Conservation (phyloP, 2,113 vertebrate species). For the Channa argus region DNA sequence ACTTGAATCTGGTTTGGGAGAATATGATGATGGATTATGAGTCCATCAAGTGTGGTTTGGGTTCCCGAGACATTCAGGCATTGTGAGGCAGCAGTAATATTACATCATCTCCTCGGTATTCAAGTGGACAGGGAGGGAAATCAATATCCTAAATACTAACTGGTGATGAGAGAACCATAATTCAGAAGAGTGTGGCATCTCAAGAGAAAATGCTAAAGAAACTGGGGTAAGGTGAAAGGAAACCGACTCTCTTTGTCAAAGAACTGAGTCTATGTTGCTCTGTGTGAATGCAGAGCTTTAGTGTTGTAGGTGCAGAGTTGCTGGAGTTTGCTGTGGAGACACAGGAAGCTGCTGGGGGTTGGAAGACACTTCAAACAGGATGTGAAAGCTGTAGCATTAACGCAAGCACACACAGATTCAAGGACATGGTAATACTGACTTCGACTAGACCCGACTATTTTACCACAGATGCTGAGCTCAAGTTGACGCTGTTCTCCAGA, state of each 20-base stretch:
- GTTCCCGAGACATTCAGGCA: slow-evolving; percentile 4
- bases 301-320: slow-evolving; percentile 17
- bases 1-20: slow-evolving; percentile 30
- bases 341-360: slow-evolving; percentile 81
- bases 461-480: neutral
- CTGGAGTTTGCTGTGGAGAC: slow-evolving; percentile 68
- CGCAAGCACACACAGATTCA: neutral
- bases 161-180: slow-evolving; percentile 43
- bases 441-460: slow-evolving; percentile 14
- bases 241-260: neutral
- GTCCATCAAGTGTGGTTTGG: slow-evolving; percentile 15
- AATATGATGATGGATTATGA: slow-evolving; percentile 4
- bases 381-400: slow-evolving; percentile 68
- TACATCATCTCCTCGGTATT: neutral
- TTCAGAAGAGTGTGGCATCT: slow-evolving; percentile 12
- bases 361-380: slow-evolving; percentile 81
- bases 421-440: slow-evolving; percentile 17
- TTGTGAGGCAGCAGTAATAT: neutral
- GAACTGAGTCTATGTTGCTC: neutral
- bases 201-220: slow-evolving; percentile 21
- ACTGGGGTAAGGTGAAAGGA: slow-evolving; percentile 11
- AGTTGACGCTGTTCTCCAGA: neutral
- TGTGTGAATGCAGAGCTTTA: neutral
- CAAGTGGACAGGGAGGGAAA: slow-evolving; percentile 10
- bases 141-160: slow-evolving; percentile 32